phyloP scores from a whole-genome alignment of 2,888 invertebrate genomes.

The Germaria angustata region DNA sequence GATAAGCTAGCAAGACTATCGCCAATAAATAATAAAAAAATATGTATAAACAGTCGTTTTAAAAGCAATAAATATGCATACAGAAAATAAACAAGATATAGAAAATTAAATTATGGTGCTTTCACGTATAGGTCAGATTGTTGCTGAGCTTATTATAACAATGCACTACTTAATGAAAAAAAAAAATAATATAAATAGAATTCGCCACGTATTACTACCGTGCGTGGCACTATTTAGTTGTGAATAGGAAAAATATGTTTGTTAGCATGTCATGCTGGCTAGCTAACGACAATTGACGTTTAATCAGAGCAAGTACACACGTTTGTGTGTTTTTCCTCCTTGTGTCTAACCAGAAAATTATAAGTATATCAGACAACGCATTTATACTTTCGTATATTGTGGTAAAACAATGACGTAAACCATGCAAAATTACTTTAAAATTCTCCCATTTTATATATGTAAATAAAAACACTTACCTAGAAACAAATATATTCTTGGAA shows the following conservation, averaged over 20 bases:
- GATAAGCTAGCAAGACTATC: conserved; percentile 37
- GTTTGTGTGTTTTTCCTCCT: conserved; percentile 1
- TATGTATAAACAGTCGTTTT: too few relatives aligned
- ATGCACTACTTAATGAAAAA: conserved; percentile 11
- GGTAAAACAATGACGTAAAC: conserved; percentile 35
- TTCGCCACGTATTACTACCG: conserved; percentile 59
- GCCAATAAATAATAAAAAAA: too few relatives aligned
- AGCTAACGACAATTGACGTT: neutral
- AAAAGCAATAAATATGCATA: neutral
- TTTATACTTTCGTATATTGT: neutral
- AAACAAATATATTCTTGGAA: conserved; percentile 88
- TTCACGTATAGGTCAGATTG: conserved; percentile 26
- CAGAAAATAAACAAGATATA: neutral
- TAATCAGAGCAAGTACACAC: neutral
- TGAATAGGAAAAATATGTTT: neutral
- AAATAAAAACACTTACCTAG: conserved; percentile 84
- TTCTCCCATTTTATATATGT: neutral
- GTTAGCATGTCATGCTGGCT: neutral
- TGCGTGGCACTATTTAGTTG: conserved; percentile 53
- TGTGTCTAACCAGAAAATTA: conserved; percentile 3
- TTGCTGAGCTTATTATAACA: conserved; percentile 11
- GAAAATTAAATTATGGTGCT: neutral
- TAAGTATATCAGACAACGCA: neutral
- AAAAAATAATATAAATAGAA: neutral
- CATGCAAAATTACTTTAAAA: neutral